Evolutionary conservation across 1,140 invertebrate species (phyloP).

Genomic region (Riptortus pedestris): DNA sequence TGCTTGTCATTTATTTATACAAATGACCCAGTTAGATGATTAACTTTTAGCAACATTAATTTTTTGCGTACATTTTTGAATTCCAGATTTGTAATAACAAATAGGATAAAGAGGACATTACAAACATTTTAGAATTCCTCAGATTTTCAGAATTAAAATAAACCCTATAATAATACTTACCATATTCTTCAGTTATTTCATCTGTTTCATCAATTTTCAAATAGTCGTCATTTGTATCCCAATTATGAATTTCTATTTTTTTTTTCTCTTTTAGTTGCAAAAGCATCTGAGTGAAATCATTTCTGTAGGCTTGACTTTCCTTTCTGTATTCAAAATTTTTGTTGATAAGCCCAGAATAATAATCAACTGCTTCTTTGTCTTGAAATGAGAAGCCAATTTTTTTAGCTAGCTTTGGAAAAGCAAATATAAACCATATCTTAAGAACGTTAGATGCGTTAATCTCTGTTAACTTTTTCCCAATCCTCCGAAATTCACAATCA

Average conservation of each 20-base stretch:
- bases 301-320: conserved; percentile 22
- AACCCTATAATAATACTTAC: neutral
- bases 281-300: conserved; percentile 34
- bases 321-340: conserved; percentile 30
- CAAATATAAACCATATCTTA: neutral
- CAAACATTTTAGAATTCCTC: too few species aligned
- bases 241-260: conserved; percentile 4
- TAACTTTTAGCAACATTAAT: too few species aligned
- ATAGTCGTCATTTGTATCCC: conserved; percentile 18
- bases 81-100: too few species aligned
- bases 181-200: neutral
- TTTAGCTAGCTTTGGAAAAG: conserved; percentile 24
- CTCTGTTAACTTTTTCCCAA: conserved; percentile 36
- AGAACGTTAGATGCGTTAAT: neutral
- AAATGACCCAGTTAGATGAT: too few species aligned
- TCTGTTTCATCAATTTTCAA: neutral
- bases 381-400: conserved; percentile 11
- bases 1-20: too few species aligned
- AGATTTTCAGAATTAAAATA: too few species aligned
- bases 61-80: too few species aligned
- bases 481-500: conserved; percentile 39
- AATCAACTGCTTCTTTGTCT: conserved; percentile 22
- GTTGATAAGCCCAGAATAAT: conserved; percentile 27
- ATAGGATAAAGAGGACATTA: too few species aligned
- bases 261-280: conserved; percentile 29